Evolutionary conservation across 2,113 vertebrate genomes (phyloP), one percentile per base, ranked within the genome.

Genomic region (Crotophaga sulcirostris): DNA sequence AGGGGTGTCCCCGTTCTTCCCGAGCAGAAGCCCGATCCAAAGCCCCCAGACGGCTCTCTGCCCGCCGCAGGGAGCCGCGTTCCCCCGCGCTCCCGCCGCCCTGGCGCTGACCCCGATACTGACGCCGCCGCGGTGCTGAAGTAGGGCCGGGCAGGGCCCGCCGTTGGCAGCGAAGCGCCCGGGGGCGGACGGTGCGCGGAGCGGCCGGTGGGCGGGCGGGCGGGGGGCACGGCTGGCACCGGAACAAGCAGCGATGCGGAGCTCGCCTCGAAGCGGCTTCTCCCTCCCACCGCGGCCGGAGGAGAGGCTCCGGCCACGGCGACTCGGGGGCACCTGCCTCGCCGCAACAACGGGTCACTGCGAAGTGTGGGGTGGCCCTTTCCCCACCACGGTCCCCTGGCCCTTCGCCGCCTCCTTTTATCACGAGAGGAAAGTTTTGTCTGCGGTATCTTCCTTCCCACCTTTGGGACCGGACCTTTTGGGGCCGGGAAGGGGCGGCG

Each of bases 1-100:
- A 13, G 4, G 5, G 7, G n/a, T 9, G 2, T 11, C 38, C 9
- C 8, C 7, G 2, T 51, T 1, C 24, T 59, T 17, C 31, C 42
- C 6, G 56, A 3, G 12, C 74, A 20, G 21, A 8, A 19, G 3
- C n/a, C 38, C 25, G 7, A 3, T 5, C 13, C 51, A 2, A 40
- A 62, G 10, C 10, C 9, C 34, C 13, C 23, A 7, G 17, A 8
- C 15, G 9, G 47, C 10, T 17, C n/a, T n/a, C 45, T 18, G 78
- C 13, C 78, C 42, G 23, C 45, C 40, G 1, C 9, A 6, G 18
- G 36, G 47, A 58, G 31, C 52, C 11, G 33, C 66, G 31, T 49
- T 13, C 6, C 24, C 49, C 52, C 8, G 45, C 45, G 17, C 38
- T 23, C 17, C 38, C 16, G 8, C 33, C 17, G 6, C 23, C 28